These are phyloP conservation scores for Vannuccia rotundouncinata DNA, from an alignment of 2,888 invertebrate species.

Conservation along the genomic window DNA sequence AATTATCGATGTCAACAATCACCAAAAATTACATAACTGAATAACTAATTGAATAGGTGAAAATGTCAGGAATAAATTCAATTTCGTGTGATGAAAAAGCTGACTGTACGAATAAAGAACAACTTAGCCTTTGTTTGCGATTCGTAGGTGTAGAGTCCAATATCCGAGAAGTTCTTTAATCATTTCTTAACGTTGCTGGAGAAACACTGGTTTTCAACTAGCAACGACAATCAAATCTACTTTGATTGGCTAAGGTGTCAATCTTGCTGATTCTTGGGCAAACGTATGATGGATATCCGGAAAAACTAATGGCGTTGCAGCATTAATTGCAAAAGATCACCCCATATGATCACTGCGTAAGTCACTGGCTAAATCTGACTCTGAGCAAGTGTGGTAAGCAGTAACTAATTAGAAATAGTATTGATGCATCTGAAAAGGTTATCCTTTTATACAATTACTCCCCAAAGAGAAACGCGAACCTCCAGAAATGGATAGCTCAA, in stretches of 20 bases:
- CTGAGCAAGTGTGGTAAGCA: not conserved
- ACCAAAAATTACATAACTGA: not conserved
- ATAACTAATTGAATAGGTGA: no score
- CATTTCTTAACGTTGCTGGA: not conserved
- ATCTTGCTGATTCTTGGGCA: not conserved
- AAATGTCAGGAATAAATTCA: no score
- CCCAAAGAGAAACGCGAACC: not conserved
- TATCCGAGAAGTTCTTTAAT: no score
- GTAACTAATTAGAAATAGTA: not conserved
- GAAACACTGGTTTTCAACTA: not conserved
- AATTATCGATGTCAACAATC: not conserved
- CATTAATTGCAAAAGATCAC: not conserved
- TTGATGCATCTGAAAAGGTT: not conserved
- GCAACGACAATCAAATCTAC: not conserved
- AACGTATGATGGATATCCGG: not conserved
- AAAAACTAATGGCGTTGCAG: not conserved
- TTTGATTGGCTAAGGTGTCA: not conserved
- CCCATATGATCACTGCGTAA: not conserved
- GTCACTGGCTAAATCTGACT: not conserved
- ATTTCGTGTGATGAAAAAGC: no score
- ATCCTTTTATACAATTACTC: not conserved
- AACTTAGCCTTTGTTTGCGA: no score
- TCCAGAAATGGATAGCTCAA: not conserved
- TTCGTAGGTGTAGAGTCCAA: no score
- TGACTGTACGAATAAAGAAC: no score